Percentiles rank a stretch among this genome's conserved stretches.
phyloP scores from a whole-genome alignment of 2,797 vertebrate genomes.

The Picus viridis region DNA sequence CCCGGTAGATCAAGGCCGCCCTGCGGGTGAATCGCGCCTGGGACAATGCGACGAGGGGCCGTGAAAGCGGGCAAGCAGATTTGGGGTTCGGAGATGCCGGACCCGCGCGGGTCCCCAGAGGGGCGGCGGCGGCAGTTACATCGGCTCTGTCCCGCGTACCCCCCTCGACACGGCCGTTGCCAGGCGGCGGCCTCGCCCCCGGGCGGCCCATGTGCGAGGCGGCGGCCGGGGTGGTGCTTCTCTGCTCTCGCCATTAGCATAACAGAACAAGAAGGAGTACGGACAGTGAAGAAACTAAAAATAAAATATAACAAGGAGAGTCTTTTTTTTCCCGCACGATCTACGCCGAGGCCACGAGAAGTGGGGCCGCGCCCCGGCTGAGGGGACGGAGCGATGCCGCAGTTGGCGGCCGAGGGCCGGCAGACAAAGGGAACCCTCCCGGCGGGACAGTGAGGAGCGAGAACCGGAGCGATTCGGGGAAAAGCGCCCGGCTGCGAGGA shows the following conservation, averaged over 20 bases:
- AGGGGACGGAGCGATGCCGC: constrained; percentile 10
- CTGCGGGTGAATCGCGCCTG: background rate
- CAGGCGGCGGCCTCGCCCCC: constrained; percentile 28
- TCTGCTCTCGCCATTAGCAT: background rate
- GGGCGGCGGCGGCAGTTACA: background rate
- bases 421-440: constrained; percentile 34
- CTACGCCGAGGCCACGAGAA: background rate
- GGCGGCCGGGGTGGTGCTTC: background rate
- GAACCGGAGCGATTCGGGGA: background rate
- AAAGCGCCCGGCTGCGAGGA: background rate
- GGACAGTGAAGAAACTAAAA: background rate
- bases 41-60: background rate
- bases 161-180: background rate
- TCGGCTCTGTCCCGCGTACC: background rate
- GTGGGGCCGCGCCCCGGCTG: background rate
- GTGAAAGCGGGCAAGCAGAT: too few relatives aligned
- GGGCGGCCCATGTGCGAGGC: constrained; percentile 11
- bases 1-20: background rate
- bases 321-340: background rate
- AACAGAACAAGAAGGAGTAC: background rate
- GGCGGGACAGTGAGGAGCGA: background rate
- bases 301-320: too few relatives aligned
- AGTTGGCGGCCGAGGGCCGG: constrained; percentile 12
- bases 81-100: background rate
- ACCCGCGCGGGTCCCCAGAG: background rate